Evolutionary conservation across 1,140 invertebrate genomes (phyloP), one percentile per base, ranked within the genome.

Genomic region (Limonius californicus): DNA sequence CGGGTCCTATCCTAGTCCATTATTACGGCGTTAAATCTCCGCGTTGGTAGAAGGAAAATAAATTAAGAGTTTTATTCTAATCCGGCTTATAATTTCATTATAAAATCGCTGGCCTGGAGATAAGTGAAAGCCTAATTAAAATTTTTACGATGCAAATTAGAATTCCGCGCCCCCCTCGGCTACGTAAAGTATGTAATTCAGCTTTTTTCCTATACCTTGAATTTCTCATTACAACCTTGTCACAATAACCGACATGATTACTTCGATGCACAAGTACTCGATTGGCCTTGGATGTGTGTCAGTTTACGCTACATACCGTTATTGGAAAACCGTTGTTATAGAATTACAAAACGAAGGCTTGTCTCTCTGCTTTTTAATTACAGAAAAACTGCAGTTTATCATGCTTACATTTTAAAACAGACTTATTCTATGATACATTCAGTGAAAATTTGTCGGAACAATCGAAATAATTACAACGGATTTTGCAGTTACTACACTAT

Each of bases 121-220:
- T 39, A 39, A 39, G 35, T 39, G n/a, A 39, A 39, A 12, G 45
- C 16, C 8, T 19, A 50, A 50, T 50, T 50, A 50, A 50, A 50
- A 50, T 50, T 50, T 50, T 50, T 50, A 50, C 16, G 16, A 50
- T 50, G 45, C 3, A 50, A 50, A 16, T 50, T 19, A 50, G 35
- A 39, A 19, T 50, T 50, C 45, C 45, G n/a, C n/a, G n/a, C 35
- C 35, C 8, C n/a, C 35, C 35, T 18, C 14, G 2, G 45, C 45
- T 9, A 50, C 16, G 45, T 18, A 9, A 50, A 50, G 16, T 21
- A 9, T 50, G 45, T 50, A 19, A 50, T 50, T 50, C 20, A 4
- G 23, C 23, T 19, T 18, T 50, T 50, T 50, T 21, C 8, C 20
- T 21, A 50, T 19, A 50, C n/a, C 45, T 14, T 19, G 8, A 18